Base-by-base conservation (phyloP, 53 echinoderm and acorn worm species). In the Crossaster papposus region DNA sequence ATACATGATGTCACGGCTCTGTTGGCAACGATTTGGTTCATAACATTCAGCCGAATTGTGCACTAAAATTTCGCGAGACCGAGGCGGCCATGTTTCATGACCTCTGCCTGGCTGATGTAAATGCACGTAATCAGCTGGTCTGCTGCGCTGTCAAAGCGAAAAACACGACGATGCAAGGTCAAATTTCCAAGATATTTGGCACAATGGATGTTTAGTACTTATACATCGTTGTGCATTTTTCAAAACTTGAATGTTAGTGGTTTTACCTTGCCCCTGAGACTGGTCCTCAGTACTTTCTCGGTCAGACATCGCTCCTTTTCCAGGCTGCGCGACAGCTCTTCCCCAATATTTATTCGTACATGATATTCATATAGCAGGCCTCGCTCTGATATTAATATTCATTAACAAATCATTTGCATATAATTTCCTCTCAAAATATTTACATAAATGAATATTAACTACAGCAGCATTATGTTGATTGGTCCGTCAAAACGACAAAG, bases 271-370 rank as follows among this genome's bases (percentile, higher is more conserved):
- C 88, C 95, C 95, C 94, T 94, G 95, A 91, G 97, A 93, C 90
- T 97, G 95, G 51, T 97, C 97, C 89, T 97, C 97, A 91, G 94
- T 90, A 92, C 97, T 97, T 78, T 97, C 97, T 94, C 94, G 97
- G 93, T 97, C 97, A 93, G 97, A 97, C 97, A 97, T 97, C 94
- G 80, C 95, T 89, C 88, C 83, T 52, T 53, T 93, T 94, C 94
- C 92, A 92, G 86, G 94, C 90, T 90, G 88, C 82, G 84, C 84
- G 89, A 65, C 81, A 79, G 73, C 92, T 92, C 89, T n/a, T n/a
- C 24, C 89, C 17, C 64, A 64, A 82, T n/a, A n/a, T 88, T 89
- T 78, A 88, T 89, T 75, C 87, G 73, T 77, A 85, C 92, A 89
- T 90, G 92, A 84, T 84, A 84, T 83, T 83, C 83, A 83, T 70